Percentiles rank a stretch among this genome's conserved stretches.
Evolutionary conservation across 2,113 vertebrate species (phyloP).

Genomic region (Bubo scandiacus): DNA sequence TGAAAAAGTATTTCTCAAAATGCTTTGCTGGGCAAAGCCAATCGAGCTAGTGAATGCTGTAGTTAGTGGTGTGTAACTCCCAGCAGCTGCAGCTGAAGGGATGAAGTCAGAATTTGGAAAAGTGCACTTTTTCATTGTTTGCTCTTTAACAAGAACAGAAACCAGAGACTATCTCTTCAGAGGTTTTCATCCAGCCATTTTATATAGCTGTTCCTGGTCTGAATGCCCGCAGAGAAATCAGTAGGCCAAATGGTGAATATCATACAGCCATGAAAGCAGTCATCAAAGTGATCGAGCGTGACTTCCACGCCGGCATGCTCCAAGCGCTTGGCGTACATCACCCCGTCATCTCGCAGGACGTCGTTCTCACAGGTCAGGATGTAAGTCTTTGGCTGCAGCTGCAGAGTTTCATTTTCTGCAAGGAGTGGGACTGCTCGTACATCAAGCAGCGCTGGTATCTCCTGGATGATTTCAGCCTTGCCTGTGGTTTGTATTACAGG

Average conservation of each 20-base stretch:
- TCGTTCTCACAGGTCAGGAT: slow-evolving; percentile 94
- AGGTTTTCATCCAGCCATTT: slow-evolving; percentile 90
- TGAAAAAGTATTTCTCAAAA: not conserved
- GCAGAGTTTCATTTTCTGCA: slow-evolving; percentile 78
- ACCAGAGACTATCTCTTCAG: slow-evolving; percentile 40
- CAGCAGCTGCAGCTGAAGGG: not conserved
- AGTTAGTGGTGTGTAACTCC: not conserved
- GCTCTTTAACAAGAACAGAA: not conserved
- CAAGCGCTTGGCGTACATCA: slow-evolving; percentile 89
- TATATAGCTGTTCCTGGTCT: slow-evolving; percentile 85
- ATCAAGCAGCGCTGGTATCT: slow-evolving; percentile 84
- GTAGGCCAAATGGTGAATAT: slow-evolving; percentile 86
- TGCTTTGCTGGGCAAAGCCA: not conserved
- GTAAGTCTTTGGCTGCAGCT: slow-evolving; percentile 84
- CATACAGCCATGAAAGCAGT: slow-evolving; percentile 95
- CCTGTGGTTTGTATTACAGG: slow-evolving; percentile 77
- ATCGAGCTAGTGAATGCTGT: not conserved
- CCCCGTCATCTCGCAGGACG: slow-evolving; percentile 90
- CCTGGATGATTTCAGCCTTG: slow-evolving; percentile 66
- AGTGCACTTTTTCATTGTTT: not conserved
- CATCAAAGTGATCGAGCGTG: slow-evolving; percentile 87
- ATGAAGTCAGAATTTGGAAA: not conserved
- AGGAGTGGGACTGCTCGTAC: slow-evolving; percentile 83
- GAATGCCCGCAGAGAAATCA: slow-evolving; percentile 80
- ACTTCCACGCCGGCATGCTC: slow-evolving; percentile 84